phyloP scores from a whole-genome alignment of 2,797 vertebrate species.

The Oryzias dopingdopingensis region DNA sequence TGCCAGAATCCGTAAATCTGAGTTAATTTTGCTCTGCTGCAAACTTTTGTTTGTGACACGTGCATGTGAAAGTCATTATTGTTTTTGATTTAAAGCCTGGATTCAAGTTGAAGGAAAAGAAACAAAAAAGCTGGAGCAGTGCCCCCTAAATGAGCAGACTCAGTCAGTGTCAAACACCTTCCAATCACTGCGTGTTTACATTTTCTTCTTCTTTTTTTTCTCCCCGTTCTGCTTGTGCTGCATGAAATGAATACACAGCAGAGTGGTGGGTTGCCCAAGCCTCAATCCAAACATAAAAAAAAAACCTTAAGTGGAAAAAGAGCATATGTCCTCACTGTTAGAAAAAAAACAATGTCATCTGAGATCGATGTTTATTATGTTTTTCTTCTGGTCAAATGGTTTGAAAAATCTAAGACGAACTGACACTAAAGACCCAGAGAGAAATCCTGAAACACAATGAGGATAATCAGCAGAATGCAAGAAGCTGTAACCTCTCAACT shows the following conservation, averaged over 20 bases:
- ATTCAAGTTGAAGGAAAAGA: slow-evolving; percentile 11
- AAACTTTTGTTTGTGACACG: slow-evolving; percentile 60
- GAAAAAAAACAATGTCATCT: neutral
- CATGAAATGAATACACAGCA: no score
- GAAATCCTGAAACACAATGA: no score
- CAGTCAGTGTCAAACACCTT: slow-evolving; percentile 29
- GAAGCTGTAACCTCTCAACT: no score
- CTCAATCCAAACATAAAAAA: slow-evolving; percentile 37
- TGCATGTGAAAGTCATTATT: slow-evolving; percentile 42
- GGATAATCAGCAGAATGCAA: no score
- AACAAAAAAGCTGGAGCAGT: no score
- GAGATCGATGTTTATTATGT: no score
- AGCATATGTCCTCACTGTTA: slow-evolving; percentile 22
- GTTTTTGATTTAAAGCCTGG: slow-evolving; percentile 40
- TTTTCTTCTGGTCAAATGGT: no score
- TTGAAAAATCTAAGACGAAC: no score
- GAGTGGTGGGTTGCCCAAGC: slow-evolving; percentile 9
- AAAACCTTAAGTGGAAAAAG: slow-evolving; percentile 25
- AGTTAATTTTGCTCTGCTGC: slow-evolving; percentile 59
- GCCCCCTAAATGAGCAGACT: no score
- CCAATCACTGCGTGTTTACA: slow-evolving; percentile 13
- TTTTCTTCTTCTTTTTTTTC: slow-evolving; percentile 14
- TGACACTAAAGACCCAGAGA: no score
- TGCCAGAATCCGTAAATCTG: slow-evolving; percentile 4
- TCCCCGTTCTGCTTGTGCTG: slow-evolving; percentile 12